These are phyloP conservation scores for Malachius bipustulatus DNA, from an alignment of 2,888 invertebrate genomes.

Conservation along the genomic window DNA sequence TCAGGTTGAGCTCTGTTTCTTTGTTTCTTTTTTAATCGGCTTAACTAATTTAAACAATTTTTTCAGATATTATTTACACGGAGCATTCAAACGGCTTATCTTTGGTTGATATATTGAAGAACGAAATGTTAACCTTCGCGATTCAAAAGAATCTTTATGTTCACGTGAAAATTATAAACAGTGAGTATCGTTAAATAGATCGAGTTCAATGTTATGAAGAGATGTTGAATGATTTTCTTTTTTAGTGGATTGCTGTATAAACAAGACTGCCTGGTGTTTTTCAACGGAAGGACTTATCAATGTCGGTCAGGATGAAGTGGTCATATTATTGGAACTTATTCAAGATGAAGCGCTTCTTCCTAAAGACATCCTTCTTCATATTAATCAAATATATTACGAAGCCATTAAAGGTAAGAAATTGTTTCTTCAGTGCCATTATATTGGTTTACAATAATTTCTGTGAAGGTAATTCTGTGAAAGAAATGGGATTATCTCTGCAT, in stretches of 20 bases:
- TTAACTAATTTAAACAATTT: background rate
- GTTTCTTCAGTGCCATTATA: slow-evolving; percentile 1
- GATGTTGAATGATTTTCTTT: no score
- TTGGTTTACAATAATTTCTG: slow-evolving; percentile 2
- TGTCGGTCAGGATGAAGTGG: slow-evolving; percentile 74
- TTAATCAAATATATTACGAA: slow-evolving; percentile 59
- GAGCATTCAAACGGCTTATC: slow-evolving; percentile 43
- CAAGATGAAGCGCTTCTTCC: slow-evolving; percentile 51
- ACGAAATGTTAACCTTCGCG: slow-evolving; percentile 57
- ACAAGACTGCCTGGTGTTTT: slow-evolving; percentile 63
- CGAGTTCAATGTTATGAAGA: no score
- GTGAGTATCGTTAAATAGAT: slow-evolving; percentile 54
- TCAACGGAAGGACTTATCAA: slow-evolving; percentile 64
- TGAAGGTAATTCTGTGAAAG: slow-evolving; percentile 54
- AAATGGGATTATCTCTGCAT: slow-evolving; percentile 56
- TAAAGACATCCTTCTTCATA: slow-evolving; percentile 61
- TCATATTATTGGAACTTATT: slow-evolving; percentile 57
- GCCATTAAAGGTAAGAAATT: slow-evolving; percentile 48
- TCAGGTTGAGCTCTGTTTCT: slow-evolving; percentile 33
- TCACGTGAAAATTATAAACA: slow-evolving; percentile 58
- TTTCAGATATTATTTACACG: slow-evolving; percentile 30
- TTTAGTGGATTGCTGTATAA: slow-evolving; percentile 65
- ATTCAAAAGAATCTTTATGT: slow-evolving; percentile 64
- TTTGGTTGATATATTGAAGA: slow-evolving; percentile 45
- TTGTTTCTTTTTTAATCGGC: slow-evolving; percentile 6